These are phyloP conservation scores for Perdita meconis DNA, from an alignment of 2,888 invertebrate species.

Conservation along the genomic window DNA sequence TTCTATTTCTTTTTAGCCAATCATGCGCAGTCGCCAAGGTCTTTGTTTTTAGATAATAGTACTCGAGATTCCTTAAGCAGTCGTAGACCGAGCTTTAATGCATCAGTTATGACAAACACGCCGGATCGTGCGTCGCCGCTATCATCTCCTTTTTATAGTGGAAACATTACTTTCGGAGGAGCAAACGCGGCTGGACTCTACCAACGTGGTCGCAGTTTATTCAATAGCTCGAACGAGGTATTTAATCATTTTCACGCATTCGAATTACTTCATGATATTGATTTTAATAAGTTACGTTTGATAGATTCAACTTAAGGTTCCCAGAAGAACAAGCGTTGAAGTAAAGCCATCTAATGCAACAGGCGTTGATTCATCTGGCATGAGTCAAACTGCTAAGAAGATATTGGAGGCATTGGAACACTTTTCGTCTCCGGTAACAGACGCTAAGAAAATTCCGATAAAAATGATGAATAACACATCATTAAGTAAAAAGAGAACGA, in stretches of 20 bases:
- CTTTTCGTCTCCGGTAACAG: slow-evolving; percentile 91
- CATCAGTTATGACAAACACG: slow-evolving; percentile 84
- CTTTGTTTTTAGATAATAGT: slow-evolving; percentile 82
- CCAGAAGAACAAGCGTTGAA: slow-evolving; percentile 82
- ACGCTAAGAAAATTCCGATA: slow-evolving; percentile 91
- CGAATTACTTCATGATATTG: background rate
- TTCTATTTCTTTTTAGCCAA: slow-evolving; percentile 79
- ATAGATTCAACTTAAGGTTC: slow-evolving; percentile 76
- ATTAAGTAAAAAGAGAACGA: slow-evolving; percentile 67
- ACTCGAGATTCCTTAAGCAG: slow-evolving; percentile 84
- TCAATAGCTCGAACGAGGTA: slow-evolving; percentile 75
- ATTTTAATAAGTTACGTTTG: background rate
- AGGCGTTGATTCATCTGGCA: slow-evolving; percentile 82
- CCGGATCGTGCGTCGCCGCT: slow-evolving; percentile 83
- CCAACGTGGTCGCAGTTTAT: slow-evolving; percentile 73
- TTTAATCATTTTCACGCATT: background rate
- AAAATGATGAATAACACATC: slow-evolving; percentile 76
- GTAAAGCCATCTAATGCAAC: slow-evolving; percentile 84
- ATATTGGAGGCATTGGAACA: slow-evolving; percentile 92
- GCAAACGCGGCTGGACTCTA: slow-evolving; percentile 84
- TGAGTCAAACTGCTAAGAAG: slow-evolving; percentile 91
- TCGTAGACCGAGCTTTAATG: slow-evolving; percentile 85
- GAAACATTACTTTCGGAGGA: slow-evolving; percentile 91
- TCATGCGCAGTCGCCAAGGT: slow-evolving; percentile 81
- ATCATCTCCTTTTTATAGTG: slow-evolving; percentile 91